Percentiles rank a stretch among this genome's conserved stretches.
Conservation (phyloP, 2,888 invertebrate genomes). For the Monochamus alternatus region DNA sequence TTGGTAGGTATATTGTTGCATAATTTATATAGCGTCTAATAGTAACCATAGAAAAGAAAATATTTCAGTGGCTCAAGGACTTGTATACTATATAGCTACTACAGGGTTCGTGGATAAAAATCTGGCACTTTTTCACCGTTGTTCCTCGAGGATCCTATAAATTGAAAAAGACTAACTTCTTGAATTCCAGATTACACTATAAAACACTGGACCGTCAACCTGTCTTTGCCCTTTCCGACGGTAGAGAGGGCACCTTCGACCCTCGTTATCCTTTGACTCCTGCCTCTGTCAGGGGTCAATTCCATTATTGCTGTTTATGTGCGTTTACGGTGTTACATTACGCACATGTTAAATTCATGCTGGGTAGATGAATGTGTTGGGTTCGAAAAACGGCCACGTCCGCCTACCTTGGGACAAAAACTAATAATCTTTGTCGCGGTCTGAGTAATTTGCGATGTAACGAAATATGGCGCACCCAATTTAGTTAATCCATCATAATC, state of each 20-base stretch:
- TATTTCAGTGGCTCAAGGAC: too few relatives aligned
- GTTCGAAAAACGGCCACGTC: not conserved
- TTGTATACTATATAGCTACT: too few relatives aligned
- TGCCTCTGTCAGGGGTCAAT: constrained; percentile 59
- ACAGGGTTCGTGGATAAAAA: not conserved
- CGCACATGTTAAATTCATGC: constrained; percentile 40
- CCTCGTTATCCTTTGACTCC: constrained; percentile 60
- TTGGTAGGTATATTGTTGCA: too few relatives aligned
- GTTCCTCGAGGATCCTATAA: not conserved
- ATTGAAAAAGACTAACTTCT: constrained; percentile 48
- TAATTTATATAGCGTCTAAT: too few relatives aligned
- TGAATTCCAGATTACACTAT: constrained; percentile 62
- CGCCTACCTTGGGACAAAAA: not conserved
- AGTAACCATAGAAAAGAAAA: too few relatives aligned
- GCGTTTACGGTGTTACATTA: constrained; percentile 41
- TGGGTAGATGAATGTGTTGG: constrained; percentile 17
- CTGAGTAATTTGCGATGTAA: not conserved
- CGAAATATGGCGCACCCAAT: not conserved
- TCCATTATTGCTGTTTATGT: constrained; percentile 61
- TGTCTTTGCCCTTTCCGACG: constrained; percentile 49
- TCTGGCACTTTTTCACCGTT: not conserved
- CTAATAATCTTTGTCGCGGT: not conserved
- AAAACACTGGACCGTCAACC: constrained; percentile 61
- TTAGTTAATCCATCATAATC: not conserved
- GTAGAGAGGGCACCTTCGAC: constrained; percentile 50